Evolutionary conservation across 1,140 invertebrate genomes (phyloP).

Genomic region (Belonocnema kinseyi): DNA sequence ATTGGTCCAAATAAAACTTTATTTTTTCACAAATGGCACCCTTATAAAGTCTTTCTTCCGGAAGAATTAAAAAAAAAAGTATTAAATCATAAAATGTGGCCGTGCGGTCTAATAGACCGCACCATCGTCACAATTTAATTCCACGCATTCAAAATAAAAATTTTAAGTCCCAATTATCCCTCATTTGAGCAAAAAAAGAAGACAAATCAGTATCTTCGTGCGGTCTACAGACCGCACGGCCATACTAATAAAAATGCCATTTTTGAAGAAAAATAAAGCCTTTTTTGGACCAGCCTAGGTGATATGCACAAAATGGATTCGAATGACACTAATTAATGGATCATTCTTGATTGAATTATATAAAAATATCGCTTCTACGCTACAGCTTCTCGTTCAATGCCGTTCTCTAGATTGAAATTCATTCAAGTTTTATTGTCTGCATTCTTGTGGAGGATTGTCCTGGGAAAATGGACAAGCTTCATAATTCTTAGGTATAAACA

Average conservation of each 20-base stretch:
- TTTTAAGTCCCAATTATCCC: too few relatives aligned
- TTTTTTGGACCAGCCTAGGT: not conserved
- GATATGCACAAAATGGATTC: not conserved
- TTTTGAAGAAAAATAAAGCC: too few relatives aligned
- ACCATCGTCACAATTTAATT: too few relatives aligned
- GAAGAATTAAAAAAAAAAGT: not conserved
- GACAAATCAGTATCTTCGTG: too few relatives aligned
- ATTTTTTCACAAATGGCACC: not conserved
- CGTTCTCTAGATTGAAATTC: conserved; percentile 46
- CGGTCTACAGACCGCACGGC: too few relatives aligned
- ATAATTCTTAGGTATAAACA: conserved; percentile 13
- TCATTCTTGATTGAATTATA: conserved; percentile 61
- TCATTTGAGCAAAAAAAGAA: too few relatives aligned
- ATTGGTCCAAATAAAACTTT: too few relatives aligned
- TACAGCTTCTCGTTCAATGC: conserved; percentile 51
- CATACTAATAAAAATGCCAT: too few relatives aligned
- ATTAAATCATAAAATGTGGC: too few relatives aligned
- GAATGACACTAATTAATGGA: conserved; percentile 39
- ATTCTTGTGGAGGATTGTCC: conserved; percentile 38
- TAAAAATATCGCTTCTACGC: conserved; percentile 72
- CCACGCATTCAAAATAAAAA: too few relatives aligned
- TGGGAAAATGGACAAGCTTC: conserved; percentile 8
- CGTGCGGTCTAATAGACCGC: too few relatives aligned
- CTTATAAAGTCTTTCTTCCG: not conserved
- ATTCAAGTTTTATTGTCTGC: conserved; percentile 44